phyloP scores from a whole-genome alignment of 2,888 invertebrate species.

The Thecocarcelia acutangulata region DNA sequence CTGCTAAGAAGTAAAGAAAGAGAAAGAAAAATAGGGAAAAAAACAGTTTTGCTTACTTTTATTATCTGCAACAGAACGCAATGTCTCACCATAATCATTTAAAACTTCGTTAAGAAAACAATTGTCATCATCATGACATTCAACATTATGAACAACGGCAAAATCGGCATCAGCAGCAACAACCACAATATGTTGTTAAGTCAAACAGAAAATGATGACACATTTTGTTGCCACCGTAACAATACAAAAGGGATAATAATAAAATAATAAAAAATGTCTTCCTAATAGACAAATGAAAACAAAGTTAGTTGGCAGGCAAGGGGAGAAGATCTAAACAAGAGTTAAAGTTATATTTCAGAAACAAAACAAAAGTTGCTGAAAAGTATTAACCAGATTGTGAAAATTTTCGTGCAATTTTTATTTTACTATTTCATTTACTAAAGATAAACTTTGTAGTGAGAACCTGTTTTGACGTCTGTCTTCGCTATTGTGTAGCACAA shows the following conservation, averaged over 20 bases:
- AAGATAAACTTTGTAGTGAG: too few relatives aligned
- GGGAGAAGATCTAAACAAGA: background rate
- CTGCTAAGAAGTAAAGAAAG: background rate
- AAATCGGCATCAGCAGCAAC: constrained; percentile 17
- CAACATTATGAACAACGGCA: background rate
- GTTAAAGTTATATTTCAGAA: background rate
- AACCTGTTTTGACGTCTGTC: too few relatives aligned
- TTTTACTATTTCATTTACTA: too few relatives aligned
- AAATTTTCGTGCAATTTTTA: too few relatives aligned
- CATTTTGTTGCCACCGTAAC: constrained; percentile 23
- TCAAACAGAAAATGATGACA: constrained; percentile 44
- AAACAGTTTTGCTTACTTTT: constrained; percentile 26
- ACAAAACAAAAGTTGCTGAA: background rate
- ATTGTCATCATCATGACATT: background rate
- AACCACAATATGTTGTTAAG: constrained; percentile 37
- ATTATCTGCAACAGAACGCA: constrained; percentile 6
- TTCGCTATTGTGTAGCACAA: too few relatives aligned
- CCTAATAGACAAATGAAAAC: background rate
- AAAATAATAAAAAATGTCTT: too few relatives aligned
- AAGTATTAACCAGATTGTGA: too few relatives aligned
- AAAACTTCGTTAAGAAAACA: constrained; percentile 5
- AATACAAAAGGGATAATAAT: background rate
- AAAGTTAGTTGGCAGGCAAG: too few relatives aligned
- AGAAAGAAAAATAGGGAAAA: background rate
- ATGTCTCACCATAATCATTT: background rate